Percentiles rank a stretch among this genome's conserved stretches.
These are phyloP conservation scores for Rhodeus uyekii DNA, from an alignment of 2,797 vertebrate species.

Conservation along the genomic window DNA sequence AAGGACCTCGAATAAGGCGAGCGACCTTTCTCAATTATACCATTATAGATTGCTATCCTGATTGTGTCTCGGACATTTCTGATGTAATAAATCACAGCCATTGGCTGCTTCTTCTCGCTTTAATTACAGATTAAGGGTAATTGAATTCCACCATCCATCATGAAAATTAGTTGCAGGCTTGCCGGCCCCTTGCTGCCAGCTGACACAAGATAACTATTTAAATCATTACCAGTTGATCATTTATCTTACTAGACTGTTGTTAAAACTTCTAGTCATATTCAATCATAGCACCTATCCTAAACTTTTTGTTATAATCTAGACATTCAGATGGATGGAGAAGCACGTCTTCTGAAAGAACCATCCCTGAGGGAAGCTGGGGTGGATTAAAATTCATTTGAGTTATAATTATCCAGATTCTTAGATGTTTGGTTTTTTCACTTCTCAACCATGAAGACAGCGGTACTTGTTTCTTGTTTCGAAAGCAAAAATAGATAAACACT, in stretches of 20 bases:
- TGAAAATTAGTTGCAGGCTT: slow-evolving; percentile 32
- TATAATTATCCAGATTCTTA: slow-evolving; percentile 3
- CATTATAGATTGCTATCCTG: slow-evolving; percentile 34
- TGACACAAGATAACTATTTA: slow-evolving; percentile 37
- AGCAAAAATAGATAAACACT: slow-evolving; percentile 14
- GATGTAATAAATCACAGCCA: slow-evolving; percentile 42
- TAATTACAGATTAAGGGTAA: slow-evolving; percentile 48
- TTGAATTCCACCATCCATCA: slow-evolving; percentile 46
- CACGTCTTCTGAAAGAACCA: not conserved
- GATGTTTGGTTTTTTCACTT: not conserved
- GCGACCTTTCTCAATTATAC: slow-evolving; percentile 5
- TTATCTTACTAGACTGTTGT: slow-evolving; percentile 35
- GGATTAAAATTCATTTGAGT: not conserved
- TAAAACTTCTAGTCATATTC: slow-evolving; percentile 28
- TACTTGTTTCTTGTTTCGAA: not conserved
- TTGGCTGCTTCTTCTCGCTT: slow-evolving; percentile 25
- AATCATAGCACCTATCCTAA: slow-evolving; percentile 9
- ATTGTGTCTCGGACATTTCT: slow-evolving; percentile 33
- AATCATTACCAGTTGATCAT: slow-evolving; percentile 37
- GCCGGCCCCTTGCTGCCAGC: slow-evolving; percentile 17
- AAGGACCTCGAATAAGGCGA: slow-evolving; percentile 2
- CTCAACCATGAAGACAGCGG: not conserved
- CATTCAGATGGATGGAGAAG: not conserved
- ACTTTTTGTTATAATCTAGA: slow-evolving; percentile 3
- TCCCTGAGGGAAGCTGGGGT: not conserved